Percentiles rank a stretch among this genome's conserved stretches.
phyloP scores from a whole-genome alignment of 64 coral and sea anemone species.

The Dendronephthya gigantea region DNA sequence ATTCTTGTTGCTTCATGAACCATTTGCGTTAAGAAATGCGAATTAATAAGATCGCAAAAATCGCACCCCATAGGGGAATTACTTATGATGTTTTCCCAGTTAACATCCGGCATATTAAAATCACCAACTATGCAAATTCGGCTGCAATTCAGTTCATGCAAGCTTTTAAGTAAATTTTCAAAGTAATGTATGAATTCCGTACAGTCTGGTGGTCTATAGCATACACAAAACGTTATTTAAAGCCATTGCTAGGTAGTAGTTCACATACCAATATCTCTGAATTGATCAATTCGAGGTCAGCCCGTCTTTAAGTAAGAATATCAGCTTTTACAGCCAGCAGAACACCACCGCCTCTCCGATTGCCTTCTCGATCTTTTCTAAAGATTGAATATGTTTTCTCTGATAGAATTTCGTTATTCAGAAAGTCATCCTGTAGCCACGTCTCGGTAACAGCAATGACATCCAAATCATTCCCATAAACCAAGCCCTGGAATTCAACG shows the following conservation, averaged over 20 bases:
- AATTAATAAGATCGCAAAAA: background rate
- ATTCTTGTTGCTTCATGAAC: background rate
- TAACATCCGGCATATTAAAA: background rate
- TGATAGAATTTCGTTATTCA: slow-evolving; percentile 25
- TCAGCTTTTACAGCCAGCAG: slow-evolving; percentile 18
- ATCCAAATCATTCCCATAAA: slow-evolving; percentile 18
- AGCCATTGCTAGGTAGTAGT: slow-evolving; percentile 3
- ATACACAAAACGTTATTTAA: slow-evolving; percentile 19
- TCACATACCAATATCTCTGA: slow-evolving; percentile 25
- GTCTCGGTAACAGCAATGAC: slow-evolving; percentile 43
- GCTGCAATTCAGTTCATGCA: background rate
- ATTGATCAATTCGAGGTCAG: slow-evolving; percentile 11
- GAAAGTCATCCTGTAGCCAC: slow-evolving; percentile 24
- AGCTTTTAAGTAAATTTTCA: background rate
- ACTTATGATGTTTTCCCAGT: background rate
- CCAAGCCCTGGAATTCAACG: slow-evolving; percentile 13
- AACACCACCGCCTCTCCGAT: background rate
- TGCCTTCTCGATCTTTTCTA: background rate
- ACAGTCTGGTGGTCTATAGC: slow-evolving; percentile 15
- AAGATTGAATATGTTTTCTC: background rate
- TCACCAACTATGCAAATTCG: background rate
- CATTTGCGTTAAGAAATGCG: background rate
- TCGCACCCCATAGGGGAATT: background rate
- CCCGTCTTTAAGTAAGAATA: slow-evolving; percentile 14
- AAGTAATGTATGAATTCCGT: background rate